These are phyloP conservation scores for Ctena decussata DNA, from an alignment of 2,888 invertebrate genomes.

Conservation along the genomic window DNA sequence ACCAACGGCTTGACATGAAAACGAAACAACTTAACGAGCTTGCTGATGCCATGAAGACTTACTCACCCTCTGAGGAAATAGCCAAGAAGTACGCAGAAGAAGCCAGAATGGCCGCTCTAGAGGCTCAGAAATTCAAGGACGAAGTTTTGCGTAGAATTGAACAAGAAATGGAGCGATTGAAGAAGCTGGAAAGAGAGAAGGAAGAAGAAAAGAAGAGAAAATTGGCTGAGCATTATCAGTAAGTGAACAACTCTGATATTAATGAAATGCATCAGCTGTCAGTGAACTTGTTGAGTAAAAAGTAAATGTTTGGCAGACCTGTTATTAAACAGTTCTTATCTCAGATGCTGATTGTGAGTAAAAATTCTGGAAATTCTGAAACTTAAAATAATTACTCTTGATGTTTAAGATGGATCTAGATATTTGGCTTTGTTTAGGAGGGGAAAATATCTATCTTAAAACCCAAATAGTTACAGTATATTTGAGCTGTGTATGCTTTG, in stretches of 20 bases:
- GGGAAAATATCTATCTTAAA: too few relatives aligned
- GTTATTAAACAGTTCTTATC: too few relatives aligned
- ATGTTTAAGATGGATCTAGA: too few relatives aligned
- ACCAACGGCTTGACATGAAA: slow-evolving; percentile 81
- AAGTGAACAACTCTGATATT: slow-evolving; percentile 49
- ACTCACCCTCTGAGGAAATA: slow-evolving; percentile 79
- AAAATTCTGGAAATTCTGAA: too few relatives aligned
- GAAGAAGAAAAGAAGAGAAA: slow-evolving; percentile 80
- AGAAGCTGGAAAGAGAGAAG: slow-evolving; percentile 72
- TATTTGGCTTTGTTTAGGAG: too few relatives aligned
- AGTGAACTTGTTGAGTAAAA: too few relatives aligned
- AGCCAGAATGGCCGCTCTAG: slow-evolving; percentile 72
- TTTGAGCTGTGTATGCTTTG: too few relatives aligned
- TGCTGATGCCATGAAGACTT: slow-evolving; percentile 81
- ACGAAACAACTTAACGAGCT: slow-evolving; percentile 83
- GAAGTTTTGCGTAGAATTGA: slow-evolving; percentile 77
- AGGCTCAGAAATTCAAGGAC: slow-evolving; percentile 74
- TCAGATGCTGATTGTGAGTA: too few relatives aligned
- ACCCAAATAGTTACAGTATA: too few relatives aligned
- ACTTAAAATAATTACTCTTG: too few relatives aligned
- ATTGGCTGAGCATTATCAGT: slow-evolving; percentile 76
- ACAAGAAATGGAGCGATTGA: slow-evolving; percentile 78
- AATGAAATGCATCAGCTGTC: too few relatives aligned
- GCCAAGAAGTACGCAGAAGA: slow-evolving; percentile 81
- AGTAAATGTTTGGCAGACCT: too few relatives aligned